Conservation (phyloP, 2,888 invertebrate species). For the Creontiades dilutus region DNA sequence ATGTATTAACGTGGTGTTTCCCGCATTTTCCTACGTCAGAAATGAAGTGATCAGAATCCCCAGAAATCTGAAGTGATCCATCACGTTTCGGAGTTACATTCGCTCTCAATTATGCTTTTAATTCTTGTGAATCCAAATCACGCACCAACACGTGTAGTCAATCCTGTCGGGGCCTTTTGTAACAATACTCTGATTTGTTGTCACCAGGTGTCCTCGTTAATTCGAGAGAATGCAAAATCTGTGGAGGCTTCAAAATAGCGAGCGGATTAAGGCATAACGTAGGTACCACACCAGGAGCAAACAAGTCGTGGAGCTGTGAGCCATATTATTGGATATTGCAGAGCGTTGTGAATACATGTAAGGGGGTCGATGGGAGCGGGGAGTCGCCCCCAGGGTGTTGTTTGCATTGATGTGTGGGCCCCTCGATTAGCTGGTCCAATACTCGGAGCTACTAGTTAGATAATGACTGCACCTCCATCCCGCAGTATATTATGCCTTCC, state of each 20-base stretch:
- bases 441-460: conserved; percentile 16
- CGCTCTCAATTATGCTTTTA: too few relatives aligned
- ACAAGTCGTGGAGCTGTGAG: neutral
- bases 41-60: too few relatives aligned
- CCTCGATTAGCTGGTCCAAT: conserved; percentile 30
- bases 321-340: conserved; percentile 24
- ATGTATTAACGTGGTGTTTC: too few relatives aligned
- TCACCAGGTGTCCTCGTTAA: neutral
- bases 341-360: conserved; percentile 15
- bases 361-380: neutral
- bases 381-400: conserved; percentile 5
- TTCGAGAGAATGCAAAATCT: too few relatives aligned
- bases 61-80: too few relatives aligned
- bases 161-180: too few relatives aligned
- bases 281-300: neutral
- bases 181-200: too few relatives aligned
- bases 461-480: neutral
- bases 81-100: too few relatives aligned
- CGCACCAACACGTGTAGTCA: too few relatives aligned
- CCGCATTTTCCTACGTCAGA: too few relatives aligned
- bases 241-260: neutral
- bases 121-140: too few relatives aligned
- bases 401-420: conserved; percentile 3
- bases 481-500: conserved; percentile 12
- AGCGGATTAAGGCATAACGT: neutral